Evolutionary conservation across 2,888 invertebrate species (phyloP).

Genomic region (Gerris lacustris): DNA sequence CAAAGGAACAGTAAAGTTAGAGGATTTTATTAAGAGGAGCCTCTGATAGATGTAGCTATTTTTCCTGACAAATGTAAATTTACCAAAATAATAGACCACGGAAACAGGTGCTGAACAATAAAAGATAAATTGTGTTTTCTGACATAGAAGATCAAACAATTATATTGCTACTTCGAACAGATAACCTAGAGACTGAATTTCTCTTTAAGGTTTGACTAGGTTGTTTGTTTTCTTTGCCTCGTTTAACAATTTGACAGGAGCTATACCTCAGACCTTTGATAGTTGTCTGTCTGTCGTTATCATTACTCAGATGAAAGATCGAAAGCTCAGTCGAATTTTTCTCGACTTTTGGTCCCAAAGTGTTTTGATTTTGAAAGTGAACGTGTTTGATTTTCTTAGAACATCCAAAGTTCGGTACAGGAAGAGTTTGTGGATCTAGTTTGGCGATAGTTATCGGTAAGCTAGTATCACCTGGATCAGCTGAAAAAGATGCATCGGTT

Average conservation of each 20-base stretch:
- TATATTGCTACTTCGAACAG: background rate
- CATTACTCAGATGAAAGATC: background rate
- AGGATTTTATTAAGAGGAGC: no score
- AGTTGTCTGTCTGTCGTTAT: background rate
- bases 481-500: constrained; percentile 37
- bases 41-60: no score
- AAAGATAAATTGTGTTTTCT: no score
- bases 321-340: background rate
- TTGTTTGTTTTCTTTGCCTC: no score
- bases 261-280: background rate
- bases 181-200: background rate
- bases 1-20: no score
- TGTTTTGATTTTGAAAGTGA: constrained; percentile 19
- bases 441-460: constrained; percentile 37
- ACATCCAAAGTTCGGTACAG: constrained; percentile 35
- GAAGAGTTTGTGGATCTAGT: constrained; percentile 34
- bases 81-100: no score
- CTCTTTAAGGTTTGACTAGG: background rate
- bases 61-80: no score
- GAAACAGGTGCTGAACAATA: no score
- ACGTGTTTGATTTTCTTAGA: constrained; percentile 31
- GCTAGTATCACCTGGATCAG: constrained; percentile 37
- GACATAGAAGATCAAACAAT: no score
- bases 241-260: background rate
- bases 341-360: background rate